Evolutionary conservation across 2,113 vertebrate genomes (phyloP), one percentile per base, ranked within the genome.

Genomic region (Pyrgilauda ruficollis): DNA sequence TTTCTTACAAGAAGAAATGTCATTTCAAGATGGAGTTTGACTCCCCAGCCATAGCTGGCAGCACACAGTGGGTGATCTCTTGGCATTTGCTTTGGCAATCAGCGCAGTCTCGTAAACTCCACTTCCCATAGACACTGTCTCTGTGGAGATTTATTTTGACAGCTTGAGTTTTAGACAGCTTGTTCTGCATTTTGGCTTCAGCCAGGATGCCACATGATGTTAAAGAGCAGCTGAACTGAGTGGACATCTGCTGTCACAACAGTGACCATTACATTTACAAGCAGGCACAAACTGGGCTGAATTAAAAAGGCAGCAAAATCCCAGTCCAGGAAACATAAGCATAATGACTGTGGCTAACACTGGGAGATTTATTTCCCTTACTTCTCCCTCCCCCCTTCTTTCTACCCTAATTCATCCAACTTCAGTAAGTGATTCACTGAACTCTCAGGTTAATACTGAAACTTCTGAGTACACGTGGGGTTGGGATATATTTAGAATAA

Each of bases 231-330:
- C 87, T 91, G 78, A 97, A 85, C 70, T 47, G 85, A 94, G 72
- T 35, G 85, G 84, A 93, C 84, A 94, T 93, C 91, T 95, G 84
- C 75, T 91, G 75, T 69, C 90, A 91, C 88, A 94, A 90, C 41
- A 85, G 58, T 55, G 72, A 73, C 82, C 55, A 28, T 85, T 92
- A 84, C 30, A 95, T 90, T 95, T 82, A 96, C 80, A 87, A 76
- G 47, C 75, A 73, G 44, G n/a, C 75, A 88, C 76, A 93, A 94
- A 94, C 53, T 46, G 26, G 26, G 31, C 62, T 90, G 79, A 85
- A 88, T 74, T 85, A 52, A 91, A 91, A 61, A 67, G 46, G 47
- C 62, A 74, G 64, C 59, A 90, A 67, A 95, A 68, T 68, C 66
- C 53, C 49, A 39, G 46, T 47, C 13, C 63, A 86, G n/a, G 33